Evolutionary conservation across 2,113 vertebrate species (phyloP).

Genomic region (Anguilla rostrata): DNA sequence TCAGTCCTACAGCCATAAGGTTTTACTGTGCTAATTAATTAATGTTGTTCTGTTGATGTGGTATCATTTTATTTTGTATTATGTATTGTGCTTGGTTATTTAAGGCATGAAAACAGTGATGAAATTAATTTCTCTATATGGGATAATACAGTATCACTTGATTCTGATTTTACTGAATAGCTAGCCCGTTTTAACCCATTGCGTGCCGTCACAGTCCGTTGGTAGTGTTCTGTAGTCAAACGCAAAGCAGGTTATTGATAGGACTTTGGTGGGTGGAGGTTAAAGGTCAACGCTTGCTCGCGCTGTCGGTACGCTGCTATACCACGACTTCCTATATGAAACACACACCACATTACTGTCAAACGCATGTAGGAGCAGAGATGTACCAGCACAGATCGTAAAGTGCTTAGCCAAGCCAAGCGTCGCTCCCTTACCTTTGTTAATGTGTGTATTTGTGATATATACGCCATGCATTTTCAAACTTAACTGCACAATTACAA

Average conservation of each 20-base stretch:
- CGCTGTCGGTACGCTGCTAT: background rate
- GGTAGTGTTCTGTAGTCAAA: background rate
- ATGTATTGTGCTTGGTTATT: too few relatives aligned
- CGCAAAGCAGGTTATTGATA: background rate
- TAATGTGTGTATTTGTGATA: background rate
- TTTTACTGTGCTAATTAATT: too few relatives aligned
- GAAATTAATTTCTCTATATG: too few relatives aligned
- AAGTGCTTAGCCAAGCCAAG: background rate
- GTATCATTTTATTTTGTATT: too few relatives aligned
- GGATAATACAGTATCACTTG: too few relatives aligned
- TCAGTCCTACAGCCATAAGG: too few relatives aligned
- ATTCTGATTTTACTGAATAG: too few relatives aligned
- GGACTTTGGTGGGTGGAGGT: background rate
- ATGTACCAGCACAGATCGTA: background rate
- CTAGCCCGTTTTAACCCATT: too few relatives aligned
- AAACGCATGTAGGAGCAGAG: background rate
- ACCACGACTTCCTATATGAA: background rate
- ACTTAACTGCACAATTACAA: background rate
- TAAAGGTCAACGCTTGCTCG: background rate
- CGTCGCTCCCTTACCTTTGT: background rate
- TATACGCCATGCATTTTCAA: background rate
- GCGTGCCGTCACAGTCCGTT: background rate
- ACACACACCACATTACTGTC: background rate
- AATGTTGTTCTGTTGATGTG: too few relatives aligned
- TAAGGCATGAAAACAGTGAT: too few relatives aligned